These are phyloP conservation scores for Cynopterus sphinx DNA, from an alignment of 2,797 vertebrate genomes.

Conservation along the genomic window DNA sequence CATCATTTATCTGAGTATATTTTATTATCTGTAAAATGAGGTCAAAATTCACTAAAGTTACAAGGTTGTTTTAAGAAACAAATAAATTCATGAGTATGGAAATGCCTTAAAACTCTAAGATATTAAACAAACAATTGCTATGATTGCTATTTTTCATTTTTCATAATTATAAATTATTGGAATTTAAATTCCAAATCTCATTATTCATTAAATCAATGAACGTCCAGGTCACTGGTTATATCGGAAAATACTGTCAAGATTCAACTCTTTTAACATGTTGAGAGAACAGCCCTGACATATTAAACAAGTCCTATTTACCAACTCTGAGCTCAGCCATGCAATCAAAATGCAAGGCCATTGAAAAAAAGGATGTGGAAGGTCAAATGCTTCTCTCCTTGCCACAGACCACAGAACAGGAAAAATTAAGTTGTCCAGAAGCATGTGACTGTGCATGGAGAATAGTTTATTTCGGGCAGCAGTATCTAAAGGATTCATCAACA, in stretches of 20 bases:
- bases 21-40: not conserved
- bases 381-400: not conserved
- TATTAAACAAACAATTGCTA: not conserved
- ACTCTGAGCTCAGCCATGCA: not conserved
- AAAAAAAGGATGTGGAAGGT: not conserved
- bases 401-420: not conserved
- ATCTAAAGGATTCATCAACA: not conserved
- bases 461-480: not conserved
- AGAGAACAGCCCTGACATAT: not conserved
- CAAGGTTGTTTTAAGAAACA: not conserved
- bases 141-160: not conserved
- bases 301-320: not conserved
- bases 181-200: slow-evolving; percentile 3
- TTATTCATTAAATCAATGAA: slow-evolving; percentile 8
- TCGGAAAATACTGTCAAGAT: not conserved
- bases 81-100: not conserved
- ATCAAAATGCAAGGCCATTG: not conserved
- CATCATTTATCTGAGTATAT: not conserved
- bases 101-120: not conserved
- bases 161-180: not conserved
- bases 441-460: not conserved
- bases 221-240: not conserved
- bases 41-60: not conserved
- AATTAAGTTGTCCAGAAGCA: not conserved
- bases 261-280: not conserved